These are phyloP conservation scores for Eolophus roseicapilla DNA, from an alignment of 2,113 vertebrate species.

Conservation along the genomic window DNA sequence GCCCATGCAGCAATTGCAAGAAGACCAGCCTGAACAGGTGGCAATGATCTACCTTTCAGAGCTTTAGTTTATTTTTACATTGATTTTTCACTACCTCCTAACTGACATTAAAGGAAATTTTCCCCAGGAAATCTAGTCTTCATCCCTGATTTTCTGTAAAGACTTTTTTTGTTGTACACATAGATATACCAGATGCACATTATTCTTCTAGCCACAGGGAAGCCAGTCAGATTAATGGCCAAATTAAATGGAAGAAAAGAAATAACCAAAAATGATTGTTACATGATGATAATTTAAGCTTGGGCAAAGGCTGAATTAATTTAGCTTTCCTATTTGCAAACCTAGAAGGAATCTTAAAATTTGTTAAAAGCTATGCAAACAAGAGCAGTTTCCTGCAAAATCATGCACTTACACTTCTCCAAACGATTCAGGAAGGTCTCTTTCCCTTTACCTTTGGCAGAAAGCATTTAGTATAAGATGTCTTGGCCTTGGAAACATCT, in stretches of 20 bases:
- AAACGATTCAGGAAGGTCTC: not conserved
- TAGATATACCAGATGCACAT: not conserved
- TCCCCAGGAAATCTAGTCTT: not conserved
- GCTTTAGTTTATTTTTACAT: not conserved
- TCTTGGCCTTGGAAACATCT: constrained; percentile 12
- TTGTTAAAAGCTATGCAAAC: constrained; percentile 3
- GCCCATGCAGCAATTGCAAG: too few relatives aligned
- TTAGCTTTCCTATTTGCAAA: constrained; percentile 18
- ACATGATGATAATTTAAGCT: not conserved
- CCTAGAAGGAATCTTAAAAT: not conserved
- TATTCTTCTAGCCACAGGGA: not conserved
- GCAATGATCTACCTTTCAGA: not conserved
- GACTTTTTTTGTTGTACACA: not conserved
- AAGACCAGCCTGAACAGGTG: not conserved
- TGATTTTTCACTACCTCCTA: not conserved
- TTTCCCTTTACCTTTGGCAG: not conserved
- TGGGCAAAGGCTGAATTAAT: constrained; percentile 3
- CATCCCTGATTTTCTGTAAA: not conserved
- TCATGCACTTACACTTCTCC: not conserved
- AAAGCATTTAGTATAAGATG: not conserved
- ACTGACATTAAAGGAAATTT: not conserved
- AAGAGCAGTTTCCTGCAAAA: not conserved
- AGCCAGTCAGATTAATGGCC: not conserved
- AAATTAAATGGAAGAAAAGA: not conserved
- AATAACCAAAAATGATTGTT: not conserved